Conservation (phyloP, 1,140 invertebrate species). For the Meloidogyne chitwoodi region DNA sequence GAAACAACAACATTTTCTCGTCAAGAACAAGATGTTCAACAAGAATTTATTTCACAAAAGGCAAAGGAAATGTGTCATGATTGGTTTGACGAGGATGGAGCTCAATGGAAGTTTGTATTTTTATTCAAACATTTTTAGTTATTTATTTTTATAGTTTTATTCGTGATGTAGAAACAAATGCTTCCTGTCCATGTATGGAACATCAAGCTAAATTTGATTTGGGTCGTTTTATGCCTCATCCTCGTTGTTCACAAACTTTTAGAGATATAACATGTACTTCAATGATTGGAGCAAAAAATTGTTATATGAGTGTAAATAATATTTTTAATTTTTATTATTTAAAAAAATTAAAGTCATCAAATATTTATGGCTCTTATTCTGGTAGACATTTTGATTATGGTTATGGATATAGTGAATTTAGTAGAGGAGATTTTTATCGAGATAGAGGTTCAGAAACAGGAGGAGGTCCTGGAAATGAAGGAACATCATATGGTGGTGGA, state of each 20-base stretch:
- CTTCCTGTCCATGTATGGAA: slow-evolving; percentile 59
- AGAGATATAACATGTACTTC: slow-evolving; percentile 59
- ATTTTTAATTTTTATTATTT: background rate
- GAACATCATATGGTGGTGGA: background rate
- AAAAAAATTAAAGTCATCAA: slow-evolving; percentile 39
- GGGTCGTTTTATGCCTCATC: slow-evolving; percentile 60
- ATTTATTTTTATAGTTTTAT: slow-evolving; percentile 24
- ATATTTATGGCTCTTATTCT: slow-evolving; percentile 53
- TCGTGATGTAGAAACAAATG: slow-evolving; percentile 58
- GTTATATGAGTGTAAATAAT: slow-evolving; percentile 42
- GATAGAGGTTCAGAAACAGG: background rate
- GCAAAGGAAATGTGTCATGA: slow-evolving; percentile 59
- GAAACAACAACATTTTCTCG: slow-evolving; percentile 45
- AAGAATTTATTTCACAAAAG: slow-evolving; percentile 49
- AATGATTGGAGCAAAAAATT: slow-evolving; percentile 56
- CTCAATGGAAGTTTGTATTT: slow-evolving; percentile 50
- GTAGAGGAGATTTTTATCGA: background rate
- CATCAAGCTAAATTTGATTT: slow-evolving; percentile 53
- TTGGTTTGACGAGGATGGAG: slow-evolving; percentile 60
- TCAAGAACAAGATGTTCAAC: slow-evolving; percentile 43
- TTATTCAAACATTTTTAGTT: background rate
- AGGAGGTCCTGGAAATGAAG: slow-evolving; percentile 1
- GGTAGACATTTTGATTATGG: slow-evolving; percentile 31
- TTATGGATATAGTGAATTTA: slow-evolving; percentile 33
- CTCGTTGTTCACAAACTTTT: slow-evolving; percentile 57